phyloP scores from a whole-genome alignment of 2,888 invertebrate species.

The Callimorpha dominula region DNA sequence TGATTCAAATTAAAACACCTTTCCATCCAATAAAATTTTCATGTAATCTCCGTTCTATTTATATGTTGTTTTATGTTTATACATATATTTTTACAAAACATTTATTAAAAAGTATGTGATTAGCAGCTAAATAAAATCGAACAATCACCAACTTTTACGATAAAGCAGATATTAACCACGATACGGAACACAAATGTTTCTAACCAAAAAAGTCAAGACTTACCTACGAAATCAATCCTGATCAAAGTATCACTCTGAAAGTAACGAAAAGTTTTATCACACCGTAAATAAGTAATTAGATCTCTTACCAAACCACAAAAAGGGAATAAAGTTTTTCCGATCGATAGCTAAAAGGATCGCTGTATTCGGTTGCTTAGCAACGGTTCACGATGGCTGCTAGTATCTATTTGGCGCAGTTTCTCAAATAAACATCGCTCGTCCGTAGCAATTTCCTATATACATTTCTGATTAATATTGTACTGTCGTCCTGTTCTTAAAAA shows the following conservation, averaged over 20 bases:
- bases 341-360: constrained; percentile 24
- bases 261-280: neutral
- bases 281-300: constrained; percentile 3
- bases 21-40: no score
- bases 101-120: no score
- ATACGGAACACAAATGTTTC: neutral
- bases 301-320: neutral
- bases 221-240: no score
- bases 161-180: neutral
- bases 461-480: no score
- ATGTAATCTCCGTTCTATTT: no score
- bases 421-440: constrained; percentile 27
- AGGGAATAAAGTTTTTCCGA: constrained; percentile 22
- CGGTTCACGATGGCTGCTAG: constrained; percentile 21
- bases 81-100: no score
- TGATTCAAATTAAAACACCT: no score
- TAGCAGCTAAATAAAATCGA: no score
- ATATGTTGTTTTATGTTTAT: no score
- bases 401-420: constrained; percentile 21
- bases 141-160: no score
- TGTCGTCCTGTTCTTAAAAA: no score
- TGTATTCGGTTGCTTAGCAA: constrained; percentile 35
- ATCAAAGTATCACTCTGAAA: neutral
- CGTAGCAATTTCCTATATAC: constrained; percentile 21
- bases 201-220: neutral